Conservation (phyloP, 2,113 vertebrate genomes). For the Rhea americana region DNA sequence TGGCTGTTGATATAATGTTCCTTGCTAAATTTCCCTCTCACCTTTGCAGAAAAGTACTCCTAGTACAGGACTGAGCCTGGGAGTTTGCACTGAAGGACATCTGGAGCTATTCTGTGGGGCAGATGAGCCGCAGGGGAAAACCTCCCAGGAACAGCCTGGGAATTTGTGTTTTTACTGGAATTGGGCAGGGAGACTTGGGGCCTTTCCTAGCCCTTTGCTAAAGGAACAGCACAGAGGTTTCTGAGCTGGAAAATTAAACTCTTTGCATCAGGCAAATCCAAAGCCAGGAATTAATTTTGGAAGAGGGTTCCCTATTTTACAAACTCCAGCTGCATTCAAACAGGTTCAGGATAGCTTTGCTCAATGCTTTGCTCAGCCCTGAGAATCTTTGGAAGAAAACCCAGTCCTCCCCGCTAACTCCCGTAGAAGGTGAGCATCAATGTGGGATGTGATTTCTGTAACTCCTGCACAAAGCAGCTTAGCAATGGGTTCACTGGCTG, state of each 20-base stretch:
- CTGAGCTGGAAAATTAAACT: conserved; percentile 61
- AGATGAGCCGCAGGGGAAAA: neutral
- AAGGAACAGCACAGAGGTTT: conserved; percentile 8
- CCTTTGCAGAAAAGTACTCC: neutral
- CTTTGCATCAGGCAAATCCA: conserved; percentile 8
- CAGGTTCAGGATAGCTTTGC: conserved; percentile 27
- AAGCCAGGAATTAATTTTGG: conserved; percentile 45
- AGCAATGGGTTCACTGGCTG: conserved; percentile 13
- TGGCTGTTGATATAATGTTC: neutral
- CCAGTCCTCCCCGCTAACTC: neutral
- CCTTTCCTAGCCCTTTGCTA: neutral
- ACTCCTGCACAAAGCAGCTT: conserved; percentile 55
- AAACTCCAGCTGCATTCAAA: neutral
- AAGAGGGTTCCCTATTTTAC: conserved; percentile 27
- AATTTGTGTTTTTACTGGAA: neutral
- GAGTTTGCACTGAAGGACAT: neutral
- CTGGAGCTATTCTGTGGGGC: too few species aligned
- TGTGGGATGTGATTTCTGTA: neutral
- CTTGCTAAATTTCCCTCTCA: neutral
- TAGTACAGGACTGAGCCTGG: neutral
- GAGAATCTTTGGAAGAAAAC: conserved; percentile 25
- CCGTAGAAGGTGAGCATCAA: neutral
- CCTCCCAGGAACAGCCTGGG: neutral
- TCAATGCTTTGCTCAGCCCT: conserved; percentile 37
- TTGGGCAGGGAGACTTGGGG: neutral